phyloP scores from a whole-genome alignment of 2,797 vertebrate species.

The Spatula clypeata region DNA sequence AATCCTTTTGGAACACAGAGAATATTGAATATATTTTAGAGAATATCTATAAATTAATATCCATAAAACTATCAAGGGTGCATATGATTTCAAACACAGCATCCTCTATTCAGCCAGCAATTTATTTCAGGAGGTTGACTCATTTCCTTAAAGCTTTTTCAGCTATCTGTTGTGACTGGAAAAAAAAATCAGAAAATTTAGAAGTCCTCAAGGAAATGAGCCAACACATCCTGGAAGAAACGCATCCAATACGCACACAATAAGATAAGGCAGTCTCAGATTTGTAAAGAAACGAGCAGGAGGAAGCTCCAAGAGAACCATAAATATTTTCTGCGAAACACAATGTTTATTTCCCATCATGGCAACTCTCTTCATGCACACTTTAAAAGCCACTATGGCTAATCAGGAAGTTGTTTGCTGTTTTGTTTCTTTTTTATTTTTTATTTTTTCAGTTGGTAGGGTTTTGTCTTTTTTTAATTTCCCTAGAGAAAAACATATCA shows the following conservation, averaged over 20 bases:
- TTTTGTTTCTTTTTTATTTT: accelerated
- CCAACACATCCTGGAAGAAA: conserved; percentile 82
- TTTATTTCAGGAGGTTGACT: conserved; percentile 83
- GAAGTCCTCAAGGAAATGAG: conserved; percentile 82
- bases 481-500: neutral
- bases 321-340: conserved; percentile 47
- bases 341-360: conserved; percentile 19
- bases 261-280: conserved; percentile 55
- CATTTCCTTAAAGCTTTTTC: conserved; percentile 80
- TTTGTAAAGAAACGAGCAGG: conserved; percentile 42
- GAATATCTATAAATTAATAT: neutral
- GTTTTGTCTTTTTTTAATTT: neutral
- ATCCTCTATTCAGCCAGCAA: conserved; percentile 53
- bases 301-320: conserved; percentile 29
- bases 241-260: conserved; percentile 58
- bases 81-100: conserved; percentile 51
- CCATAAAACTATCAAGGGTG: conserved; percentile 13
- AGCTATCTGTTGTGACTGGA: conserved; percentile 74
- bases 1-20: neutral
- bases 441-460: accelerated
- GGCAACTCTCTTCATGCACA: neutral
- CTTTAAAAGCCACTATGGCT: neutral
- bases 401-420: neutral
- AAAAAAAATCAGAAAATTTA: conserved; percentile 72
- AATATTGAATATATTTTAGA: neutral